A percentile compares a stretch with the other conserved stretches of the same genome.
These are phyloP conservation scores for Trachelus troglodyta DNA, from an alignment of 2,888 invertebrate species.

Conservation along the genomic window DNA sequence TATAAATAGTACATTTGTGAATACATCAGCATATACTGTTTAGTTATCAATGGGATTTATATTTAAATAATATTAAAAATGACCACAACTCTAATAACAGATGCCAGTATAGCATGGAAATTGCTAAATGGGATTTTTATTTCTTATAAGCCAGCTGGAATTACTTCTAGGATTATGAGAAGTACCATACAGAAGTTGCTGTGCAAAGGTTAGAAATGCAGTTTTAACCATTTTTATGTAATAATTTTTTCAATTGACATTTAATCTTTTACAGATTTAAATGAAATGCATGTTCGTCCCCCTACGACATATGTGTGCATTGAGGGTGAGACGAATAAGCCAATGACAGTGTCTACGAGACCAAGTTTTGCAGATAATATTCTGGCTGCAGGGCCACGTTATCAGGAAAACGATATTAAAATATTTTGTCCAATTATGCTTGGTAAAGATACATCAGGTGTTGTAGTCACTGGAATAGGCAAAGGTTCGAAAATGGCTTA, in stretches of 20 bases:
- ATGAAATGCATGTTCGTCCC: constrained; percentile 74
- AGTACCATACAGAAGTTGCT: constrained; percentile 73
- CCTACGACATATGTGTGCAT: constrained; percentile 73
- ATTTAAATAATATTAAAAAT: neutral
- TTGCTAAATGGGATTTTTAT: constrained; percentile 80
- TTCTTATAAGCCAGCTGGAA: constrained; percentile 78
- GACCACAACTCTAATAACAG: constrained; percentile 25
- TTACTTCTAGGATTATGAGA: constrained; percentile 65
- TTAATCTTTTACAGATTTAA: constrained; percentile 73
- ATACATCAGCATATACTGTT: neutral
- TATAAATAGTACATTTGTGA: neutral
- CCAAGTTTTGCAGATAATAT: constrained; percentile 81
- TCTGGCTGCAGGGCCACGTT: constrained; percentile 80
- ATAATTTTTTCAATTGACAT: constrained; percentile 19
- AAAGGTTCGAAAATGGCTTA: constrained; percentile 71
- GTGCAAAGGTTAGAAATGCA: constrained; percentile 72
- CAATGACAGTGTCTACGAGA: constrained; percentile 70
- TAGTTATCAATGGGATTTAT: neutral
- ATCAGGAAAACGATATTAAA: constrained; percentile 76
- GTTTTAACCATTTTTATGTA: constrained; percentile 9
- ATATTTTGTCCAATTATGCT: constrained; percentile 73
- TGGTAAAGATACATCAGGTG: constrained; percentile 78
- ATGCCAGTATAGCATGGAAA: constrained; percentile 74
- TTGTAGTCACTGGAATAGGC: constrained; percentile 82
- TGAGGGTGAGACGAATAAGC: constrained; percentile 73